Base-by-base conservation (phyloP, 2,797 vertebrate species). In the Perodicticus potto region DNA sequence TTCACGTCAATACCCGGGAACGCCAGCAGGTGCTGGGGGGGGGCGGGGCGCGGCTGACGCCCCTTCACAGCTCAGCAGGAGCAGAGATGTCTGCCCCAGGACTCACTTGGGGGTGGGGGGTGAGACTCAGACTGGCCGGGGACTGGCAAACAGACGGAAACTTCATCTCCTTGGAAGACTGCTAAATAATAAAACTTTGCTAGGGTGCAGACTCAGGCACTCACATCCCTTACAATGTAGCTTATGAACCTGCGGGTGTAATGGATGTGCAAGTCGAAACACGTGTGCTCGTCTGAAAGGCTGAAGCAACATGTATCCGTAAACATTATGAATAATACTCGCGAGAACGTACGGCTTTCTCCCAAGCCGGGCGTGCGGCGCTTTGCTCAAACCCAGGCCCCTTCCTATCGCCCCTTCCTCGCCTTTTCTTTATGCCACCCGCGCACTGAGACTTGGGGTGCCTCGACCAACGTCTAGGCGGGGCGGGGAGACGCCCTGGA, bases 281-380 rank as follows among this genome's bases (percentile, higher is more conserved):
- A 97, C 78, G 96, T 97, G 97, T 13, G 87, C 96, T 87, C 72
- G 88, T 87, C 95, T 95, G 93, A 93, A 89, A 0, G 20, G 83
- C 94, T 82, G 74, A 97, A 96, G n/a, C 94, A 82, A 97, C 65
- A 91, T 0, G 65, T 7, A 93, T 82, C 57, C 94, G 96, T 94
- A 76, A 89, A 84, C 92, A 96, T 17, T n/a, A 91, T 96, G 96
- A 95, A 97, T 94, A 98, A 98, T 96, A 94, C 96, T 90, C 78
- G 74, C 34, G 94, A 97, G 97, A 97, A 97, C 93, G 96, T 40
- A 89, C 34, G 69, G 95, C 96, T 96, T 96, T 97, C 95, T 55
- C 93, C 82, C 63, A 93, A 92, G 81, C 73, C 63, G 53, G 27
- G 82, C 83, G 88, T 32, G 22, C 70, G 95, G 80, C 63, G 34